phyloP scores from a whole-genome alignment of 2,888 invertebrate species.

The Hyles lineata region DNA sequence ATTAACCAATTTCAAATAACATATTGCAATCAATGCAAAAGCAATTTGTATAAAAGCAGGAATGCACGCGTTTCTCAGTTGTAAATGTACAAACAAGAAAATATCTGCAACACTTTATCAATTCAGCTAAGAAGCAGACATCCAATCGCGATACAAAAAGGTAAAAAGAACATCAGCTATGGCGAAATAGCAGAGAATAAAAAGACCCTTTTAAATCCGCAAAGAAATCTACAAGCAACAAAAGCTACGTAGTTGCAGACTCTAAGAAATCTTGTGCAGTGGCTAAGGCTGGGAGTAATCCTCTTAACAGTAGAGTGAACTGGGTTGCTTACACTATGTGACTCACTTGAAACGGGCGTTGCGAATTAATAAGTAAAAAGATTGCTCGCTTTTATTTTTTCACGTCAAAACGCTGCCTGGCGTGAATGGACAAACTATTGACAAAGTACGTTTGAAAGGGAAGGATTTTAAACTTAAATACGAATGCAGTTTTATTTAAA shows the following conservation, averaged over 20 bases:
- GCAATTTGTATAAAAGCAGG: no score
- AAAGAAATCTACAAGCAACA: slow-evolving; percentile 64
- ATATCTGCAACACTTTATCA: slow-evolving; percentile 34
- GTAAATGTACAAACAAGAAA: not conserved
- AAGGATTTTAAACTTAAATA: slow-evolving; percentile 37
- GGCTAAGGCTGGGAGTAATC: slow-evolving; percentile 57
- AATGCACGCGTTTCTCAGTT: not conserved
- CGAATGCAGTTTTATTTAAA: slow-evolving; percentile 26
- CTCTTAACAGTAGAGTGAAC: slow-evolving; percentile 59
- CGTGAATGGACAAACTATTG: slow-evolving; percentile 22
- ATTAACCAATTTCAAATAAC: no score
- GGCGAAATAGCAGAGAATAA: slow-evolving; percentile 33
- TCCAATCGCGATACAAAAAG: slow-evolving; percentile 37
- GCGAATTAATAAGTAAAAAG: slow-evolving; percentile 47
- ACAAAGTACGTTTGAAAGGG: slow-evolving; percentile 27
- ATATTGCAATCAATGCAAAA: no score
- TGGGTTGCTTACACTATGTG: slow-evolving; percentile 51
- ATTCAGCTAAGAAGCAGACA: slow-evolving; percentile 40
- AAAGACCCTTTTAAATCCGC: slow-evolving; percentile 56
- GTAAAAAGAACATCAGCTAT: slow-evolving; percentile 7
- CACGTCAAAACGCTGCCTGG: slow-evolving; percentile 28
- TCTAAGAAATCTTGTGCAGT: slow-evolving; percentile 53
- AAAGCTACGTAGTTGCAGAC: slow-evolving; percentile 55
- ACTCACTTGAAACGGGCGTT: slow-evolving; percentile 39
- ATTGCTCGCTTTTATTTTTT: slow-evolving; percentile 20